A percentile compares a stretch with the other conserved stretches of the same genome.
These are phyloP conservation scores for Ptychochromis oligacanthus DNA, from an alignment of 2,113 vertebrate species.

Conservation along the genomic window DNA sequence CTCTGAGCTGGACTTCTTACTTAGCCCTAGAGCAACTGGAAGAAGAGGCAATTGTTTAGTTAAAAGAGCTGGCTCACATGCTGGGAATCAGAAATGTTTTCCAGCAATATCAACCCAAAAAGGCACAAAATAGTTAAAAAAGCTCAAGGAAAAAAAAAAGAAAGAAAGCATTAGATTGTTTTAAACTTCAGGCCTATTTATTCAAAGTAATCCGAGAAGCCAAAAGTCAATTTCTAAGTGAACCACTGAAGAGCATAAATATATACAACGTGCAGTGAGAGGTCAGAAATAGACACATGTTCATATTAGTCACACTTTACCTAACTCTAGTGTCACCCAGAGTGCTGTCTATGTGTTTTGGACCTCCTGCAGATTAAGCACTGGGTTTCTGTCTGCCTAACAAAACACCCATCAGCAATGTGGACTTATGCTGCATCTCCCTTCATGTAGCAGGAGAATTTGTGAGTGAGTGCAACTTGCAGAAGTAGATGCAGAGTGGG, in stretches of 20 bases:
- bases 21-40: constrained; percentile 90
- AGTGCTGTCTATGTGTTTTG: not conserved
- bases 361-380: not conserved
- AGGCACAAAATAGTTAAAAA: not conserved
- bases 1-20: constrained; percentile 91
- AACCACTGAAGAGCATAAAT: not conserved
- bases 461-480: not conserved
- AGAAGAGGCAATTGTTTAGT: not conserved
- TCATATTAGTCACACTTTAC: not conserved
- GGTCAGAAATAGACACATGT: not conserved
- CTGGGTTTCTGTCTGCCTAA: not conserved
- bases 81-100: not conserved
- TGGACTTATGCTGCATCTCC: not conserved
- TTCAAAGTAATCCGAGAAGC: not conserved
- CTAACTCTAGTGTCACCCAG: not conserved
- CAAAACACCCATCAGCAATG: not conserved
- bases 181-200: not conserved
- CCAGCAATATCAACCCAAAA: not conserved
- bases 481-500: not conserved
- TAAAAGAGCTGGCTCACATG: not conserved
- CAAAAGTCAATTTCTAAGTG: not conserved
- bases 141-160: not conserved
- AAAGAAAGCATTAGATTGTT: too few relatives aligned
- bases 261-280: not conserved
- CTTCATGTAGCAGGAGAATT: not conserved